These are phyloP conservation scores for Tetranychus piercei DNA, from an alignment of 2,888 invertebrate genomes.

Conservation along the genomic window DNA sequence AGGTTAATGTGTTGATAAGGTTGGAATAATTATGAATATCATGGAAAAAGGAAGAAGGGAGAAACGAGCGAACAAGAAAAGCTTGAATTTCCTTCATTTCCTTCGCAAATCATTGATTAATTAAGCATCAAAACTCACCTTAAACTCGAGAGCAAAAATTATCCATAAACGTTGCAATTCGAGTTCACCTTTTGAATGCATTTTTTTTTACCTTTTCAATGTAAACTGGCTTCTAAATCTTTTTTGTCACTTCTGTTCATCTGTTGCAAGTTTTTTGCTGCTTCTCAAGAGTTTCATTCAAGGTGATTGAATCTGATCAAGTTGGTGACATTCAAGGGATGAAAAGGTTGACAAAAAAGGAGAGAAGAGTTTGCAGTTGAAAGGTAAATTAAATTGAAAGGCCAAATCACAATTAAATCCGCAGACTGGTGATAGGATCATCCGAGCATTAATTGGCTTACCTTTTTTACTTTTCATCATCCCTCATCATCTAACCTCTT, in stretches of 20 bases:
- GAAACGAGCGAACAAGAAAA: background rate
- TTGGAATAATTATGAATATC: background rate
- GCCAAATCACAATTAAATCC: background rate
- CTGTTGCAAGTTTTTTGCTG: no score
- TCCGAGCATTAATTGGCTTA: background rate
- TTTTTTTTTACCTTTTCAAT: background rate
- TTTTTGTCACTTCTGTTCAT: no score
- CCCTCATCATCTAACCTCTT: background rate
- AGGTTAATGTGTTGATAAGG: background rate
- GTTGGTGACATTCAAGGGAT: background rate
- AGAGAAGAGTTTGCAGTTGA: no score
- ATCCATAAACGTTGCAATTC: no score
- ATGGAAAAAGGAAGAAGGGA: background rate
- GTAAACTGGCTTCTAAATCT: background rate
- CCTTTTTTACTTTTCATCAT: background rate
- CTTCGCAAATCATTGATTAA: no score
- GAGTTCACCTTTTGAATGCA: background rate
- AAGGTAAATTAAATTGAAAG: background rate
- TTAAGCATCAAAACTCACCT: no score
- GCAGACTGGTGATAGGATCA: background rate
- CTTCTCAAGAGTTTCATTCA: no score
- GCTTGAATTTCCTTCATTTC: no score
- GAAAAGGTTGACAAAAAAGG: background rate
- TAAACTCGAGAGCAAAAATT: no score
- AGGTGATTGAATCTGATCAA: no score